Evolutionary conservation across 2,113 vertebrate genomes (phyloP).

Genomic region (Brachionichthys hirsutus): DNA sequence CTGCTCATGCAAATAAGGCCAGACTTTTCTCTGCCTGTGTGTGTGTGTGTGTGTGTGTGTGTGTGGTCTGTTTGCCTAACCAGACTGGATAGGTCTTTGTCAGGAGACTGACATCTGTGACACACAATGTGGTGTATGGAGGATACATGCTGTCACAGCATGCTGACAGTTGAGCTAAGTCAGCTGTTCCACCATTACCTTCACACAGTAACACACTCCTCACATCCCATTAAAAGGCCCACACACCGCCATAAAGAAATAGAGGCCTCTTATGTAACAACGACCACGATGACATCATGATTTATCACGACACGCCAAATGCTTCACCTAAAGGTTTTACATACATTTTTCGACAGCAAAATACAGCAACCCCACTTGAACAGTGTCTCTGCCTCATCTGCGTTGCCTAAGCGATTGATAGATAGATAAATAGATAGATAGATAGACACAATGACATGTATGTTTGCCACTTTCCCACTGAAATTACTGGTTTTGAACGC

Average conservation of each 20-base stretch:
- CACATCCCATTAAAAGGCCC: constrained; percentile 22
- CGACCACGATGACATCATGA: constrained; percentile 3
- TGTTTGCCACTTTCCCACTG: too few relatives aligned
- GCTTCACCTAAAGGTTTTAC: too few relatives aligned
- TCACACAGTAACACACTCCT: constrained; percentile 10
- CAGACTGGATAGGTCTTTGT: constrained; percentile 55
- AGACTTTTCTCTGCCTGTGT: constrained; percentile 11
- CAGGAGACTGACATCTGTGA: constrained; percentile 67
- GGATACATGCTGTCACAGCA: constrained; percentile 71
- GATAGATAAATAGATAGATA: too few relatives aligned
- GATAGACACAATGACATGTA: too few relatives aligned
- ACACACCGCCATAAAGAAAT: constrained; percentile 6
- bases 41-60: background rate
- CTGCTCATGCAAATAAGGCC: constrained; percentile 33
- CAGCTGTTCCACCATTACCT: constrained; percentile 13
- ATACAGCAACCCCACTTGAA: too few relatives aligned
- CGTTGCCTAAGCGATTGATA: too few relatives aligned
- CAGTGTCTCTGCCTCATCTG: too few relatives aligned
- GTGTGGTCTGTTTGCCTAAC: constrained; percentile 35
- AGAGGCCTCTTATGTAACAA: constrained; percentile 12
- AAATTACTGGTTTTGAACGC: too few relatives aligned
- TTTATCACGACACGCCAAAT: background rate
- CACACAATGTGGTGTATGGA: constrained; percentile 65
- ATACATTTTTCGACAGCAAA: too few relatives aligned
- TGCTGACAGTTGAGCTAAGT: constrained; percentile 66